Conservation (phyloP, 2,797 vertebrate genomes). For the Pampus argenteus region DNA sequence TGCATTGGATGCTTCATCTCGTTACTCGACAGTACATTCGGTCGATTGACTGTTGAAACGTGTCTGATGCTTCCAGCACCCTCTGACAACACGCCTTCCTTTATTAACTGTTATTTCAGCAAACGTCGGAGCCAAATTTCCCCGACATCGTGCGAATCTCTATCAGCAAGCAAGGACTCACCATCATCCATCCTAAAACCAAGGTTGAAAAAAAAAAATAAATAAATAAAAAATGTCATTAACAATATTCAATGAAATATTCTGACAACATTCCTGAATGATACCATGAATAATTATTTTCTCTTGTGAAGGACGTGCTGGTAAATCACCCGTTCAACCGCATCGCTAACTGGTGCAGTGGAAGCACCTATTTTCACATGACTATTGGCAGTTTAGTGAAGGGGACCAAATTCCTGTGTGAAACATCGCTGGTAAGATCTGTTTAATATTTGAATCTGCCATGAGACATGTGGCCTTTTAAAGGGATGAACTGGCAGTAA, state of each 20-base stretch:
- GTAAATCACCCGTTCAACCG: conserved; percentile 90
- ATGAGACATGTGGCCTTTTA: neutral
- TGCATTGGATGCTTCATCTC: no score
- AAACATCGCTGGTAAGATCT: conserved; percentile 94
- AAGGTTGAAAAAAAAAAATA: conserved; percentile 84
- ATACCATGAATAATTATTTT: conserved; percentile 18
- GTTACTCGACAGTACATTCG: no score
- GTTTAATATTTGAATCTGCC: neutral
- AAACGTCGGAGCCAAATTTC: conserved; percentile 92
- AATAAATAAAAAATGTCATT: neutral
- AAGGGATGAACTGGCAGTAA: neutral
- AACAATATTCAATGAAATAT: neutral
- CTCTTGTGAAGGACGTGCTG: conserved; percentile 87
- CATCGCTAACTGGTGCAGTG: conserved; percentile 97
- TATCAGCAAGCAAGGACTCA: conserved; percentile 93
- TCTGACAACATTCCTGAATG: neutral
- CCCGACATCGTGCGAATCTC: conserved; percentile 94
- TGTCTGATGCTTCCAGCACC: no score
- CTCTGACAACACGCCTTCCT: conserved; percentile 1
- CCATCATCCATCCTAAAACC: conserved; percentile 93
- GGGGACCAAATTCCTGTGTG: conserved; percentile 93
- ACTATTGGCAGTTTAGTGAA: conserved; percentile 91
- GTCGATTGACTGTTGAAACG: no score
- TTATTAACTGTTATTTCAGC: conserved; percentile 80
- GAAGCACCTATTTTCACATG: conserved; percentile 98